Conservation (phyloP, 2,113 vertebrate genomes). For the Python bivittatus region DNA sequence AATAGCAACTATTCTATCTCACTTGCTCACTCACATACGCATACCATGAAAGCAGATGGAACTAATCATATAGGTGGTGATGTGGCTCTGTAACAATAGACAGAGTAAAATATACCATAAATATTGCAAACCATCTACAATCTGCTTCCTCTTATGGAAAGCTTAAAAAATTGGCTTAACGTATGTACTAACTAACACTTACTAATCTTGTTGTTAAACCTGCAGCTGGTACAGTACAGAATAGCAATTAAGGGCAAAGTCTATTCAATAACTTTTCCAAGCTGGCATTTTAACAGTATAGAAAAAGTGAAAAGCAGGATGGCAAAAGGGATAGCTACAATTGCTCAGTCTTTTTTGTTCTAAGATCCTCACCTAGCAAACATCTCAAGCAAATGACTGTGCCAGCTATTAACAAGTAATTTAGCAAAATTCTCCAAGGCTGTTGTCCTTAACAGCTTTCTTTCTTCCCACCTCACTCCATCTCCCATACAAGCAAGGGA, state of each 20-base stretch:
- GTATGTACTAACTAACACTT: constrained; percentile 40
- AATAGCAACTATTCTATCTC: constrained; percentile 11
- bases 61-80: constrained; percentile 60
- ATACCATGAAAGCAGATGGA: constrained; percentile 56
- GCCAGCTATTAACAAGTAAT: not conserved
- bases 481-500: not conserved
- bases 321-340: not conserved
- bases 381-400: not conserved
- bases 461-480: not conserved
- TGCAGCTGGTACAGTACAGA: constrained; percentile 22
- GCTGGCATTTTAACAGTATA: not conserved
- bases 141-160: constrained; percentile 41
- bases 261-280: constrained; percentile 10
- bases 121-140: constrained; percentile 46
- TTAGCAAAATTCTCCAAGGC: not conserved
- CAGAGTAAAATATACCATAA: constrained; percentile 52
- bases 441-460: not conserved
- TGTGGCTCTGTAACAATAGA: constrained; percentile 53
- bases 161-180: constrained; percentile 41
- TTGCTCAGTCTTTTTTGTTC: not conserved
- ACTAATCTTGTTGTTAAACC: constrained; percentile 18
- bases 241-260: constrained; percentile 25
- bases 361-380: accelerated
- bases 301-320: not conserved
- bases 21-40: not conserved